phyloP scores from a whole-genome alignment of 2,888 invertebrate species.

The Sphinx pinastri region DNA sequence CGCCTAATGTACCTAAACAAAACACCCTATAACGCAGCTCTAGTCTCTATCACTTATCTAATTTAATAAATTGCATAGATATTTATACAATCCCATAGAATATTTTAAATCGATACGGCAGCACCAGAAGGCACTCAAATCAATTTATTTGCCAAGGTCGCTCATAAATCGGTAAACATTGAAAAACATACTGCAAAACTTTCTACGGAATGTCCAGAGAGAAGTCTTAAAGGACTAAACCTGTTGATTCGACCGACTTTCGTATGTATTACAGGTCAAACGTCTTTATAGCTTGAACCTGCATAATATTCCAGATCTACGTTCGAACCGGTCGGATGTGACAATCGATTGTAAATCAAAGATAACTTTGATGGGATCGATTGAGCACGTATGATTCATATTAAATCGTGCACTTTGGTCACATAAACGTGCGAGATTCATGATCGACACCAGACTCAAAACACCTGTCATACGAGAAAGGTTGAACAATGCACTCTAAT shows the following conservation, averaged over 20 bases:
- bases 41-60: too few relatives aligned
- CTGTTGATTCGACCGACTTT: constrained; percentile 64
- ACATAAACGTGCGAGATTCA: constrained; percentile 9
- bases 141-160: background rate
- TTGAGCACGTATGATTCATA: constrained; percentile 29
- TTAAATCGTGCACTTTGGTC: constrained; percentile 26
- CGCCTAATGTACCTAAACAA: too few relatives aligned
- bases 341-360: constrained; percentile 77
- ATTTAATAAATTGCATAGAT: too few relatives aligned
- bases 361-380: constrained; percentile 40
- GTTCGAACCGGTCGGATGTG: constrained; percentile 54
- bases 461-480: background rate
- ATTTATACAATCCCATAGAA: too few relatives aligned
- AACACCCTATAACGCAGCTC: too few relatives aligned
- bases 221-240: constrained; percentile 65
- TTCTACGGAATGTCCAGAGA: constrained; percentile 54
- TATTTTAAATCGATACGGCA: too few relatives aligned
- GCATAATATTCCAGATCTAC: constrained; percentile 68
- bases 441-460: background rate
- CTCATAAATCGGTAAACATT: background rate
- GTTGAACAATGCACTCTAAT: too few relatives aligned
- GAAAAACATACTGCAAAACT: constrained; percentile 30
- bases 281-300: constrained; percentile 67
- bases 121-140: too few relatives aligned
- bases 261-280: constrained; percentile 71